phyloP scores from a whole-genome alignment of 2,797 vertebrate genomes.

The Amazonetta brasiliensis region DNA sequence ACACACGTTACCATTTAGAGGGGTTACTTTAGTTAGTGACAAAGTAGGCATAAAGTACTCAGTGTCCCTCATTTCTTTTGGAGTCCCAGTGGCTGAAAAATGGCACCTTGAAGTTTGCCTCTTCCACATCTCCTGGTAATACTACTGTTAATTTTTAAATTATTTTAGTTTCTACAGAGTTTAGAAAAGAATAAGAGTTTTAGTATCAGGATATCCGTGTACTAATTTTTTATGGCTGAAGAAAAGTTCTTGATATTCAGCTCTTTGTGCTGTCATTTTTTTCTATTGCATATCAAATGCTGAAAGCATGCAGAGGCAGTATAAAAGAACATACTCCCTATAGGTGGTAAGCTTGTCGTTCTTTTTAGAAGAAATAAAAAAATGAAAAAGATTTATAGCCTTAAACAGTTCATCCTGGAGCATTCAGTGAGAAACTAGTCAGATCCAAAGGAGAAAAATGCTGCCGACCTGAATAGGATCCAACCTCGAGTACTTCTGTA shows the following conservation, averaged over 20 bases:
- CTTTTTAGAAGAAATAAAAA: constrained; percentile 9
- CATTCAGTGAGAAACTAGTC: not conserved
- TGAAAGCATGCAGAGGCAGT: not conserved
- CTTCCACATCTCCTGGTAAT: not conserved
- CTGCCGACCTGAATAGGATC: not conserved
- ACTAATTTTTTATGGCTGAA: not conserved
- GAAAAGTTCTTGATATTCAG: not conserved
- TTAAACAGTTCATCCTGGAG: not conserved
- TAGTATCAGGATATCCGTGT: not conserved
- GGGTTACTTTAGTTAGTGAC: not conserved
- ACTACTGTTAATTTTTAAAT: not conserved
- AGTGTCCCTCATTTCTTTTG: not conserved
- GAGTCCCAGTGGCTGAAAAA: not conserved
- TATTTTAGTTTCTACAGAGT: not conserved
- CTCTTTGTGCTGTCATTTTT: not conserved
- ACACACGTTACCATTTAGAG: not conserved
- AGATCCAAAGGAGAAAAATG: not conserved
- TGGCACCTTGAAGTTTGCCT: not conserved
- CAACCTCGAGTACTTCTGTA: not conserved
- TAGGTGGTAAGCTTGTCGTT: not conserved
- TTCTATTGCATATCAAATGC: not conserved
- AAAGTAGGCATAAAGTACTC: not conserved
- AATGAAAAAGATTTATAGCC: not conserved
- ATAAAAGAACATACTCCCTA: not conserved
- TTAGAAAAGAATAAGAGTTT: not conserved